Evolutionary conservation across 2,797 vertebrate genomes (phyloP).

Genomic region (Pipistrellus kuhlii): DNA sequence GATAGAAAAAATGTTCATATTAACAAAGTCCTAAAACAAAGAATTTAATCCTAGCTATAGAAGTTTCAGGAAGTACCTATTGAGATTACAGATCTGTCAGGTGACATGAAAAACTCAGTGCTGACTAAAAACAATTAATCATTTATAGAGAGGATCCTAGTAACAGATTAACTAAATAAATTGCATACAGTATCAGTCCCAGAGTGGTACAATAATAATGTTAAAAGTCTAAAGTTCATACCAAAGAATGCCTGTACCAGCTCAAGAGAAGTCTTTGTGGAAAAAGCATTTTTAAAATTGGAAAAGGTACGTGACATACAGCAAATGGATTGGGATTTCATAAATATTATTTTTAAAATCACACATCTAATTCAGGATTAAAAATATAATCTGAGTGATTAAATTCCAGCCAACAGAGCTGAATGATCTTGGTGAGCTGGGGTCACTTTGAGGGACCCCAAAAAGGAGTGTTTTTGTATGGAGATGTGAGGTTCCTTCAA

Average conservation of each 20-base stretch:
- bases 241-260: not conserved
- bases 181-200: constrained; percentile 76
- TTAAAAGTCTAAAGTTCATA: constrained; percentile 85
- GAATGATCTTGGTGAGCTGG: not conserved
- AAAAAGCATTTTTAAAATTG: constrained; percentile 60
- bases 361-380: not conserved
- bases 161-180: constrained; percentile 88
- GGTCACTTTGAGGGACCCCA: not conserved
- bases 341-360: not conserved
- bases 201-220: constrained; percentile 68
- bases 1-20: not conserved
- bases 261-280: constrained; percentile 32
- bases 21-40: constrained; percentile 11
- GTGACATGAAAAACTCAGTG: constrained; percentile 13
- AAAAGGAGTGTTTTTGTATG: not conserved
- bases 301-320: constrained; percentile 79
- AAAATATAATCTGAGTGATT: not conserved
- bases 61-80: constrained; percentile 71
- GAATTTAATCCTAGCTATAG: not conserved
- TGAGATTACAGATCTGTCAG: not conserved
- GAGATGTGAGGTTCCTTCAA: not conserved
- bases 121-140: constrained; percentile 54
- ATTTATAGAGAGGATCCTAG: constrained; percentile 78
- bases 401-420: not conserved
- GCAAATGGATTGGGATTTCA: not conserved